A percentile compares a stretch with the other conserved stretches of the same genome.
Evolutionary conservation across 2,888 invertebrate genomes (phyloP).

Genomic region (Homarus gammarus): DNA sequence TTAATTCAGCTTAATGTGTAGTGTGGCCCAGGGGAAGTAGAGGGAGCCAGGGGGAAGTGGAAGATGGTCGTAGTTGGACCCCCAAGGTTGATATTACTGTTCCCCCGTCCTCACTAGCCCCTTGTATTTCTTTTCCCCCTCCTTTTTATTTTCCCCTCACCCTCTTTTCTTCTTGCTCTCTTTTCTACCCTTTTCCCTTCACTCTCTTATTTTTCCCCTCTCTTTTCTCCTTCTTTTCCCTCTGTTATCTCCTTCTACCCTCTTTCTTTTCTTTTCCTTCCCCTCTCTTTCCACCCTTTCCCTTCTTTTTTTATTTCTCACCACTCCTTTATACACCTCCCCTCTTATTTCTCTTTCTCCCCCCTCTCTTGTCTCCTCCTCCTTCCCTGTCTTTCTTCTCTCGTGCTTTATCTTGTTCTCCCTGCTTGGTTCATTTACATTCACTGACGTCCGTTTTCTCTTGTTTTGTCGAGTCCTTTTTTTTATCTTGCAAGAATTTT

Average conservation of each 20-base stretch:
- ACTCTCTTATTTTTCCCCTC: too few species aligned
- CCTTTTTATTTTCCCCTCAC: too few species aligned
- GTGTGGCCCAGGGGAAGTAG: neutral
- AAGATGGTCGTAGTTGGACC: neutral
- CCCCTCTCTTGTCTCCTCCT: neutral
- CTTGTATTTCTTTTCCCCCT: too few species aligned
- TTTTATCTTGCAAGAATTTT: too few species aligned
- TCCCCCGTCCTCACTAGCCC: too few species aligned
- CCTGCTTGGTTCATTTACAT: constrained; percentile 1
- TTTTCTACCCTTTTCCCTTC: too few species aligned
- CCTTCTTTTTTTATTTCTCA: neutral
- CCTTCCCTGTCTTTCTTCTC: neutral
- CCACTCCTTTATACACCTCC: too few species aligned
- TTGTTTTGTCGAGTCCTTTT: too few species aligned
- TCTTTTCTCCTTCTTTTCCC: too few species aligned
- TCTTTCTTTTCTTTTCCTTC: neutral
- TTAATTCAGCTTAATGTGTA: constrained; percentile 3
- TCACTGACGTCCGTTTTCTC: too few species aligned
- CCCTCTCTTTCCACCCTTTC: neutral
- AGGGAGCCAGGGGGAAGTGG: neutral
- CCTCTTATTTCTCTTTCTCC: neutral
- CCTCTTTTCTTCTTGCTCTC: too few species aligned
- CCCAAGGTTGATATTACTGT: too few species aligned
- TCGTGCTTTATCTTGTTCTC: neutral
- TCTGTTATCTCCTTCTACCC: neutral